phyloP scores from a whole-genome alignment of 1,140 invertebrate species.

The Steinernema feltiae region DNA sequence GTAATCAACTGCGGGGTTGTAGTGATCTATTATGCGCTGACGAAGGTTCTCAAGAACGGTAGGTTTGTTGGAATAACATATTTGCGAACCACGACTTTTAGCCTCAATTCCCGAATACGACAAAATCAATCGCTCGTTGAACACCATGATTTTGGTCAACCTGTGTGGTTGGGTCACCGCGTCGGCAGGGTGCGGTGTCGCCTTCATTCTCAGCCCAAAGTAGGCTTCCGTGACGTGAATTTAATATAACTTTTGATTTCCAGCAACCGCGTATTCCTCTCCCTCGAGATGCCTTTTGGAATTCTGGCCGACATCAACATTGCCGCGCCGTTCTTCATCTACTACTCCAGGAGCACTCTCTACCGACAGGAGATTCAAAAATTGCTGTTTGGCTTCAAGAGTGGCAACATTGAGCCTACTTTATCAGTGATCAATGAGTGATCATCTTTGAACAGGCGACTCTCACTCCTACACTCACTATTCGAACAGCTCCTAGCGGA shows the following conservation, averaged over 20 bases:
- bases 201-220: neutral
- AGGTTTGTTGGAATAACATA: neutral
- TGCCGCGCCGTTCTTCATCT: too few relatives aligned
- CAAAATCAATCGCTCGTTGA: too few relatives aligned
- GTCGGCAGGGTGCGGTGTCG: neutral
- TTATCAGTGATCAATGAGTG: too few relatives aligned
- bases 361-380: neutral
- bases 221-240: neutral
- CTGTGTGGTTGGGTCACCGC: neutral
- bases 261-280: neutral
- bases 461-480: too few relatives aligned
- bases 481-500: too few relatives aligned
- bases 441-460: too few relatives aligned
- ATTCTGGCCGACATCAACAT: too few relatives aligned
- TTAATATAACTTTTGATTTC: neutral
- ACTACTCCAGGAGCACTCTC: neutral
- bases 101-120: neutral
- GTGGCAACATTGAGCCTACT: too few relatives aligned
- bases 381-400: neutral
- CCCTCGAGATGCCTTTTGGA: neutral
- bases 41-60: neutral
- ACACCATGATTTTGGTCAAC: neutral
- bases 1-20: neutral
- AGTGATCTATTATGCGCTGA: neutral
- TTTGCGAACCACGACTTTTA: neutral